Evolutionary conservation across 2,113 vertebrate genomes (phyloP), one percentile per base, ranked within the genome.

Genomic region (Bubalus kerabau): DNA sequence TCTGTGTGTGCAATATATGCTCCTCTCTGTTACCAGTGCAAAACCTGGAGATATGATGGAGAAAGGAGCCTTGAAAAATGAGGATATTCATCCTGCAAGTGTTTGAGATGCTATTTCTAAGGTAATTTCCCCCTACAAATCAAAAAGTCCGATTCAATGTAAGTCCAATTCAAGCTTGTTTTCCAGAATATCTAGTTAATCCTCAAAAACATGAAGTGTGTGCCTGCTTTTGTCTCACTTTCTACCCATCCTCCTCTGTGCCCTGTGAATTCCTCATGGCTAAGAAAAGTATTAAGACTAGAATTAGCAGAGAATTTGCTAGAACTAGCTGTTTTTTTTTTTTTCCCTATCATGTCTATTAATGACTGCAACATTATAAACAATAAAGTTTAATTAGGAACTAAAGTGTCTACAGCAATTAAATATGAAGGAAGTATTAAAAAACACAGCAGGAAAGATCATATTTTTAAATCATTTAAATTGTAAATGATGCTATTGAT

Each of bases 381-480:
- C 98, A 99, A 99, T 99, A 98, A 98, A 98, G 98, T 98, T 99
- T 99, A 99, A 99, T 99, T 99, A 99, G 98, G 98, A 98, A 98
- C 95, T 98, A 97, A 98, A 99, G 97, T 98, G 94, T 98, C 98
- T 99, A 67, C 26, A 97, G 98, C 98, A 98, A 99, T 99, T 99
- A 98, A 99, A 96, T 98, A 98, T 98, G 98, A 98, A 98, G 98
- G 96, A 99, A 99, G 97, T 43, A 96, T 98, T 98, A 97, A 98
- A 98, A 98, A 98, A 97, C 98, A 94, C 99, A 98, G 98, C 98
- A 98, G 98, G 98, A 98, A 97, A 94, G 96, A 97, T 98, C 97
- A 97, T 97, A 98, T 97, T 98, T 98, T 98, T 84, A 95, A 98
- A 94, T 84, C 88, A 98, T 99, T 99, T 99, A 98, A 98, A 99